A percentile compares a stretch with the other conserved stretches of the same genome.
Evolutionary conservation across 2,888 invertebrate species (phyloP).

Genomic region (Abrostola triplasia): DNA sequence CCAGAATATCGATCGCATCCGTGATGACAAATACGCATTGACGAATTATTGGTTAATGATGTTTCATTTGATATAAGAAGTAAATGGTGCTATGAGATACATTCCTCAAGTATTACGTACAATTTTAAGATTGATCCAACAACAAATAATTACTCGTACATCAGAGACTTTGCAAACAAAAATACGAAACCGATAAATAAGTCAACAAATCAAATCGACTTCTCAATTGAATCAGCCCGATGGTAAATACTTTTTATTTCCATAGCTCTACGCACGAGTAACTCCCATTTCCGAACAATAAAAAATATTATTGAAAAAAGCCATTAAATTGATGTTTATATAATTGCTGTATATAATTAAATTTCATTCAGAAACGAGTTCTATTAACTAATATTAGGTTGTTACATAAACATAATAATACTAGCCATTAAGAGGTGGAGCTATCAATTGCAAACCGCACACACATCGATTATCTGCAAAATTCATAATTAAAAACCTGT

Average conservation of each 20-base stretch:
- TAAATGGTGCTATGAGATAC: too few relatives aligned
- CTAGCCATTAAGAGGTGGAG: conserved; percentile 10
- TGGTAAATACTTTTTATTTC: conserved; percentile 10
- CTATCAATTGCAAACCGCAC: conserved; percentile 28
- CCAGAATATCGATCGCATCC: background rate
- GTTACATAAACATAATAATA: conserved; percentile 33
- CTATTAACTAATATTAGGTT: conserved; percentile 11
- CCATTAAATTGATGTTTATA: background rate
- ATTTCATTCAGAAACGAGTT: conserved; percentile 35
- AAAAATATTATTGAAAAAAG: background rate
- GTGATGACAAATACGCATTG: conserved; percentile 4
- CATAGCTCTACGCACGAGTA: conserved; percentile 20
- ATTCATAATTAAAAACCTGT: conserved; percentile 49
- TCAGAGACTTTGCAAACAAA: too few relatives aligned
- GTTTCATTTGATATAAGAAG: too few relatives aligned
- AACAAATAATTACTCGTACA: too few relatives aligned
- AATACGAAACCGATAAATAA: background rate
- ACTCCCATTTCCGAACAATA: conserved; percentile 19
- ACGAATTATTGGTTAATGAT: background rate
- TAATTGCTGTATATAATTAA: conserved; percentile 14
- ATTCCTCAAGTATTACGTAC: too few relatives aligned
- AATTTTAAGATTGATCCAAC: too few relatives aligned
- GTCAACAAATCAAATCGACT: background rate
- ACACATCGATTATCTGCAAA: conserved; percentile 41
- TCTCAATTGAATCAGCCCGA: background rate